These are phyloP conservation scores for Metacarcinus magister DNA, from an alignment of 2,888 invertebrate species.

Conservation along the genomic window DNA sequence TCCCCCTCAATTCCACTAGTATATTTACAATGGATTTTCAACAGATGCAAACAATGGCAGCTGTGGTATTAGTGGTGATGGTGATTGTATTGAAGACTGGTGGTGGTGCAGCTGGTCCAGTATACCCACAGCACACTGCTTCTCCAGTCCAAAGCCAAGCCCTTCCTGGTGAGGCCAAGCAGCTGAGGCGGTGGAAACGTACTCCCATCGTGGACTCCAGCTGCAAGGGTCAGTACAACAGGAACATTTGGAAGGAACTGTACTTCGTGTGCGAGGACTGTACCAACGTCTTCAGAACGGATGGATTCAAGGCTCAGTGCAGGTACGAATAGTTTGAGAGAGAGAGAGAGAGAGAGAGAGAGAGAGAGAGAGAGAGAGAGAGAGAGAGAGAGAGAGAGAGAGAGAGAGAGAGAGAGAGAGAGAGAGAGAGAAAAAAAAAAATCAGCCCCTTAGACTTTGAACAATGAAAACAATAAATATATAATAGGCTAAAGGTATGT, in stretches of 20 bases:
- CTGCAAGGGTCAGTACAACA: not conserved
- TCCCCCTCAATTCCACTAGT: not conserved
- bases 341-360: not conserved
- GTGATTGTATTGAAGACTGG: not conserved
- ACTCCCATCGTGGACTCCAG: not conserved
- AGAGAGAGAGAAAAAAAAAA: not conserved
- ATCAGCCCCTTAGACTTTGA: not conserved
- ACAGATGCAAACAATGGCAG: not conserved
- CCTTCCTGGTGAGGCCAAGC: not conserved
- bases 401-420: constrained; percentile 37
- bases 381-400: constrained; percentile 49
- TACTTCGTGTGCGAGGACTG: not conserved
- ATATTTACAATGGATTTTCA: not conserved
- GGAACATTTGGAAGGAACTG: not conserved
- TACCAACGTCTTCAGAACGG: not conserved
- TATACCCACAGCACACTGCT: not conserved
- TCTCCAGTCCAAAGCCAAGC: not conserved
- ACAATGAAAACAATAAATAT: not conserved
- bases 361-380: constrained; percentile 48
- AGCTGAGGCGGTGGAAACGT: not conserved
- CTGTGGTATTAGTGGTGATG: not conserved
- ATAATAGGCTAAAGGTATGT: no score
- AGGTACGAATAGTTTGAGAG: not conserved
- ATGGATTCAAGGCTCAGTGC: not conserved
- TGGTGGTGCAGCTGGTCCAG: not conserved